Evolutionary conservation across 1,140 invertebrate genomes (phyloP), one percentile per base, ranked within the genome.

Genomic region (Saxidomus purpurata): DNA sequence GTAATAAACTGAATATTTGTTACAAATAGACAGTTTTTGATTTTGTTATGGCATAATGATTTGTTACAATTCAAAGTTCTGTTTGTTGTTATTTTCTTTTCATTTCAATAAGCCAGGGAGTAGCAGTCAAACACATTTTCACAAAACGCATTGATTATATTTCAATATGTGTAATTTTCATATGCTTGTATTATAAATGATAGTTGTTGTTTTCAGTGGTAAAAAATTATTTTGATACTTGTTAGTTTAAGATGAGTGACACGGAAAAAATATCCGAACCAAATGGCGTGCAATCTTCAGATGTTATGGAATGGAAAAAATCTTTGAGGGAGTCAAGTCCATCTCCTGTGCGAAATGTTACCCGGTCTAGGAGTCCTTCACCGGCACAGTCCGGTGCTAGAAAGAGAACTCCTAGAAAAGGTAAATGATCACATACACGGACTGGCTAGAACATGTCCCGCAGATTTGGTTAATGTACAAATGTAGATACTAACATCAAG

Each of bases 271-370:
- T 93, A 76, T 89, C 92, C 38, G 91, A 94, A 83, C 93, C 94
- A 52, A 87, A 92, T 28, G 93, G 93, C 49, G 52, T 84, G 22
- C 93, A 94, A 87, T 87, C 87, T 59, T 90, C 94, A 40, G 93
- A 92, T 81, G 93, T 94, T 61, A 79, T 93, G 71, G 91, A 93
- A 76, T 95, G 94, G 94, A 93, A 91, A 49, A 91, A 89, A 52
- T 89, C 92, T 49, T 83, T 94, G 49, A 84, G 94, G 55, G 92
- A 92, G 15, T 87, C 90, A 52, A 94, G 92, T 89, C 93, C 92
- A 61, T 90, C 92, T 74, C 91, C 88, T 43, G 69, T 74, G 28
- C 81, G 83, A 40, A 84, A 71, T 49, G 61, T 89, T 38, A 63
- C 80, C 17, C 87, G 93, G 76, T 93, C 92, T 90, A 89, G 90